A percentile compares a stretch with the other conserved stretches of the same genome.
Evolutionary conservation across 2,888 invertebrate species (phyloP).

Genomic region (Andrena dorsata): DNA sequence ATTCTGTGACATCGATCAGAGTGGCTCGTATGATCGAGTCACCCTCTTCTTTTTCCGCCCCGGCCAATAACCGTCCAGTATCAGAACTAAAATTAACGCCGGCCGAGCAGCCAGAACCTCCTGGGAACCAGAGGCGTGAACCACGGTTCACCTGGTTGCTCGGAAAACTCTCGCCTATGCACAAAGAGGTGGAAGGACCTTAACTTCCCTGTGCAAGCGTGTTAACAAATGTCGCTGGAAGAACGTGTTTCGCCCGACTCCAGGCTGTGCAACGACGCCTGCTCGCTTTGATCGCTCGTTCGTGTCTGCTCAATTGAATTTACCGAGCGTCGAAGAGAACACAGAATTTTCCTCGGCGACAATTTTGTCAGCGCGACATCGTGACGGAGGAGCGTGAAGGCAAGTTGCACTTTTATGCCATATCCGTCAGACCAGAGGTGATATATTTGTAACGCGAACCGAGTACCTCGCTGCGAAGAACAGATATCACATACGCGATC

Average conservation of each 20-base stretch:
- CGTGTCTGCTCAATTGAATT: constrained; percentile 35
- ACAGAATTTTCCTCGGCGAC: background rate
- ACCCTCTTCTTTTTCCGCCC: constrained; percentile 31
- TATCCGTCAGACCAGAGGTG: no score
- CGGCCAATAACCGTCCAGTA: constrained; percentile 42
- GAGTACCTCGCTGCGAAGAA: no score
- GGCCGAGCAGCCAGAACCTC: constrained; percentile 11
- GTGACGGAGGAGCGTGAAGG: background rate
- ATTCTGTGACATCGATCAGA: constrained; percentile 31
- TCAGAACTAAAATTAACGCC: constrained; percentile 63
- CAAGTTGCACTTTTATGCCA: background rate
- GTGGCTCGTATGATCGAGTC: constrained; percentile 2
- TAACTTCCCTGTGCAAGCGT: constrained; percentile 2
- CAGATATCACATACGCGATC: no score
- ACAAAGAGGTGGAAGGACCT: constrained; percentile 38
- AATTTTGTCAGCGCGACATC: background rate
- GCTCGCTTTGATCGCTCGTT: constrained; percentile 60
- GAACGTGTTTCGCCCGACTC: constrained; percentile 16
- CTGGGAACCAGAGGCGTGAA: constrained; percentile 17
- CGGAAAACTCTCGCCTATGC: constrained; percentile 33
- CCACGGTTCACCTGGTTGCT: constrained; percentile 50
- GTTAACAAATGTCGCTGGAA: constrained; percentile 32
- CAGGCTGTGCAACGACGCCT: background rate
- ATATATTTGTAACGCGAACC: no score
- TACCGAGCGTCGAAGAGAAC: constrained; percentile 10